These are phyloP conservation scores for Caenorhabditis virilis DNA, from an alignment of 2,888 invertebrate genomes.

Conservation along the genomic window DNA sequence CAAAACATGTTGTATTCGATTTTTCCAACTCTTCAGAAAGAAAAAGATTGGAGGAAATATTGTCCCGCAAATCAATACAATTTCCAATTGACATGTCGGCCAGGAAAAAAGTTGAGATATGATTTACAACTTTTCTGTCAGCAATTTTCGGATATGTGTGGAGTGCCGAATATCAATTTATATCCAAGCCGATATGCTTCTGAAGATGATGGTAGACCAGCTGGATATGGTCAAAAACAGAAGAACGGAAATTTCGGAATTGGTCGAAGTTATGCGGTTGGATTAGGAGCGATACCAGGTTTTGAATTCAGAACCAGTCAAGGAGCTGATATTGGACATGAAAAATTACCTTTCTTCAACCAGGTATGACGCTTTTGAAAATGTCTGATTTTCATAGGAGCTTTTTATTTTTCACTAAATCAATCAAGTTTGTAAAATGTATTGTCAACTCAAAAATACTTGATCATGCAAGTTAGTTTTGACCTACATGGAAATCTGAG, in stretches of 20 bases:
- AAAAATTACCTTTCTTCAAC: conserved; percentile 52
- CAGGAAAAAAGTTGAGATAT: conserved; percentile 61
- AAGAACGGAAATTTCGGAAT: conserved; percentile 61
- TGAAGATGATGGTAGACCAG: conserved; percentile 52
- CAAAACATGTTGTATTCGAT: conserved; percentile 55
- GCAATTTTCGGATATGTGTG: conserved; percentile 59
- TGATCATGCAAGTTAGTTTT: too few species aligned
- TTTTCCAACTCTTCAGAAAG: conserved; percentile 55
- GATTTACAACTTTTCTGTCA: conserved; percentile 63
- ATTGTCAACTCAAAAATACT: too few species aligned
- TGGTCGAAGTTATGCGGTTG: conserved; percentile 56
- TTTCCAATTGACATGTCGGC: conserved; percentile 59
- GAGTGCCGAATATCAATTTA: conserved; percentile 59
- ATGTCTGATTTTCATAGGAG: too few species aligned
- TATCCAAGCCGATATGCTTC: conserved; percentile 44
- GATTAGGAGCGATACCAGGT: conserved; percentile 59
- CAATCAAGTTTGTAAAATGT: too few species aligned
- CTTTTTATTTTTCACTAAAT: too few species aligned
- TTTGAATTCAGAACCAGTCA: conserved; percentile 44
- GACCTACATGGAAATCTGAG: too few species aligned
- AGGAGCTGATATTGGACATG: conserved; percentile 55
- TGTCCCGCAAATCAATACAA: conserved; percentile 61
- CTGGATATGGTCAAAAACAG: conserved; percentile 65
- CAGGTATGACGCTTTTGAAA: conserved; percentile 44
- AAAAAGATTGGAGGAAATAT: conserved; percentile 54